Evolutionary conservation across 2,113 vertebrate species (phyloP).

Genomic region (Pycnonotus jocosus): DNA sequence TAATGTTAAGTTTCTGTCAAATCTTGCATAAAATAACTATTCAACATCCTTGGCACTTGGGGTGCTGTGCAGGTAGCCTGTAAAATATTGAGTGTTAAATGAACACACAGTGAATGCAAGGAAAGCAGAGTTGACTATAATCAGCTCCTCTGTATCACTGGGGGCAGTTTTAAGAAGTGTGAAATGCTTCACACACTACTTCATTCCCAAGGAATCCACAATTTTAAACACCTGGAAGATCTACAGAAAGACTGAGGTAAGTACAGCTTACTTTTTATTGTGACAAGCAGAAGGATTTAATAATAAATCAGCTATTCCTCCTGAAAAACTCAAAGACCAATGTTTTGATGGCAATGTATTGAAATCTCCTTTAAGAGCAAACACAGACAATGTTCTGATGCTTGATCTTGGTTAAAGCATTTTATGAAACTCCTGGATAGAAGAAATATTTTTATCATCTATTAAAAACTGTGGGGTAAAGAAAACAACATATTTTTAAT

Average conservation of each 20-base stretch:
- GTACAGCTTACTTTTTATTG: not conserved
- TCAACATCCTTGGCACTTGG: not conserved
- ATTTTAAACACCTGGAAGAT: not conserved
- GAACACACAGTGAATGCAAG: not conserved
- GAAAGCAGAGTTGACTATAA: not conserved
- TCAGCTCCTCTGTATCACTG: accelerated
- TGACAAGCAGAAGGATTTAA: not conserved
- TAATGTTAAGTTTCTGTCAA: not conserved
- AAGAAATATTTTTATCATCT: not conserved
- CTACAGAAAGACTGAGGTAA: not conserved
- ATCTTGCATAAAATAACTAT: not conserved
- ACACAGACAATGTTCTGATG: not conserved
- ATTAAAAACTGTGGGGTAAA: not conserved
- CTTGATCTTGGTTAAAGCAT: not conserved
- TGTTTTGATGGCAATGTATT: not conserved
- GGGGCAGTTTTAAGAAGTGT: not conserved
- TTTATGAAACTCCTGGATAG: not conserved
- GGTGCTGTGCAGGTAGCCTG: not conserved
- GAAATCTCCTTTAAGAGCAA: not conserved
- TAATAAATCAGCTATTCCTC: not conserved
- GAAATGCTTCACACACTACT: not conserved
- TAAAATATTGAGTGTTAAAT: not conserved
- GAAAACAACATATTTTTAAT: not conserved
- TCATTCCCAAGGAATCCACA: not conserved
- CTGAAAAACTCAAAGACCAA: not conserved